Evolutionary conservation across 2,888 invertebrate species (phyloP), one percentile per base, ranked within the genome.

Genomic region (Parnassius smintheus): DNA sequence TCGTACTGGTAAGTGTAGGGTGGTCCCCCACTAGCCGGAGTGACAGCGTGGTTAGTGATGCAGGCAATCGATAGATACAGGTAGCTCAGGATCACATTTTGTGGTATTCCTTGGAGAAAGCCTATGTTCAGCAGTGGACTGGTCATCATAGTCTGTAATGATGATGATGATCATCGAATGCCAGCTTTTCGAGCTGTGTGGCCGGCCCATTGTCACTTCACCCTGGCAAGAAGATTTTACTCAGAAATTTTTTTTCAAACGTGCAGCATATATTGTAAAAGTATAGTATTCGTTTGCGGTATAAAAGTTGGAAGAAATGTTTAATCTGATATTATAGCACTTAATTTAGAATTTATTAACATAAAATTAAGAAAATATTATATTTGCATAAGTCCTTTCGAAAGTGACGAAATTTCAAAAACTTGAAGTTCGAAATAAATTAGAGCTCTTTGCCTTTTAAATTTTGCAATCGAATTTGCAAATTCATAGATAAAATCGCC

Each of bases 341-440:
- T 18, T 22, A 51, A 59, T 11, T 35, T 54, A 18, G 42, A 59
- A 56, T 50, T n/a, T 46, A 59, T 63, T 25, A 44, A 63, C 18
- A 63, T 50, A 55, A 45, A 57, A 57, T 50, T 54, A 48, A 35
- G 12, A 44, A 9, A 35, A 50, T 13, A 13, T 50, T 9, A 53
- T 13, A 46, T n/a, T 51, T 59, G 51, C 56, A 42, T 54, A 51
- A 64, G 2, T 12, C 12, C 42, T 59, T 54, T 56, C 63, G 56
- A 52, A 46, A 59, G 35, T 41, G n/a, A 44, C 18, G 41, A 56
- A 64, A 64, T 64, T 59, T 64, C 56, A 52, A 56, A 64, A 64
- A 64, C 52, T 56, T 59, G 51, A 64, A 56, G 35, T 55, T 55
- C 22, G 50, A 59, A 13, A 12, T 64, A 42, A 56, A 59, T 64